A percentile compares a stretch with the other conserved stretches of the same genome.
Evolutionary conservation across 2,113 vertebrate species (phyloP).

Genomic region (Hydrolagus affinis): DNA sequence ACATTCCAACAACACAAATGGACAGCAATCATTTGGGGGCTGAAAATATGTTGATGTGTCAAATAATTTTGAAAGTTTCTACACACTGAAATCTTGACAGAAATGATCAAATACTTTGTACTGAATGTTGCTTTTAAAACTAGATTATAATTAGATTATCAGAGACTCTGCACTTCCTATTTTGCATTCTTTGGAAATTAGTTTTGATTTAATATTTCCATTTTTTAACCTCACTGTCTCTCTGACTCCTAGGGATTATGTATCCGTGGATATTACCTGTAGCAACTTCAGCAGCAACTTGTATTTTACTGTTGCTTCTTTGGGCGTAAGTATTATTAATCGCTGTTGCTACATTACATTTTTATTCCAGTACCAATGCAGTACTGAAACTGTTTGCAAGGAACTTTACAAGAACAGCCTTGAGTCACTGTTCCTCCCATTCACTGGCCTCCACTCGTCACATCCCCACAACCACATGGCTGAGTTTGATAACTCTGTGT

Average conservation of each 20-base stretch:
- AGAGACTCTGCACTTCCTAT: background rate
- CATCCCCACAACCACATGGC: background rate
- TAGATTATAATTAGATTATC: background rate
- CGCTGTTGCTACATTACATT: background rate
- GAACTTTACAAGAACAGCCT: background rate
- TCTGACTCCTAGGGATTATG: conserved; percentile 13
- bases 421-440: background rate
- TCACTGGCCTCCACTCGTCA: background rate
- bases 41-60: background rate
- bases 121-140: background rate
- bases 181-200: background rate
- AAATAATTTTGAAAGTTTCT: background rate
- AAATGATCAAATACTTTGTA: background rate
- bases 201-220: background rate
- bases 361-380: background rate
- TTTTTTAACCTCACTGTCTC: background rate
- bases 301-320: conserved; percentile 4
- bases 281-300: conserved; percentile 10
- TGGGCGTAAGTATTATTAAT: conserved; percentile 1
- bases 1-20: too few species aligned
- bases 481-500: background rate
- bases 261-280: conserved; percentile 22
- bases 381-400: background rate
- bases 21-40: too few species aligned
- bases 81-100: background rate